Conservation (phyloP, 1,140 invertebrate species). For the Reticulitermes speratus region DNA sequence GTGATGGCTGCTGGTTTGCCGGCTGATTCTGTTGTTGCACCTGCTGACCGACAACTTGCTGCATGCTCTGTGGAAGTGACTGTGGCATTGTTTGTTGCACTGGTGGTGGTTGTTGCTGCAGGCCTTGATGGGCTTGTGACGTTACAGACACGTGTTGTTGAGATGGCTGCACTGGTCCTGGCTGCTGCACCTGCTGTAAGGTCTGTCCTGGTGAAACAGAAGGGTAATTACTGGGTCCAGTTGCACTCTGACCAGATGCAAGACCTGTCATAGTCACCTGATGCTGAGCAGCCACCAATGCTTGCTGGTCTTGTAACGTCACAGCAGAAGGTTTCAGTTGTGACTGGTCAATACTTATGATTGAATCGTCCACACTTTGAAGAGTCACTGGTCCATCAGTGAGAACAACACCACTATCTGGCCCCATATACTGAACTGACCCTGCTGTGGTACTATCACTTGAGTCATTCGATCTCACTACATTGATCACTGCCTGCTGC, state of each 20-base stretch:
- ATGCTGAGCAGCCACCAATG: background rate
- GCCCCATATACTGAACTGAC: conserved; percentile 20
- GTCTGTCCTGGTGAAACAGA: conserved; percentile 43
- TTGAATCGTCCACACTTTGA: conserved; percentile 28
- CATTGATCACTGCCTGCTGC: conserved; percentile 23
- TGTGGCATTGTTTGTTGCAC: conserved; percentile 25
- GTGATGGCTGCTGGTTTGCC: background rate
- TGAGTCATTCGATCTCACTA: background rate
- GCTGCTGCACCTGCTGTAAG: conserved; percentile 34
- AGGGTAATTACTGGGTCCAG: background rate
- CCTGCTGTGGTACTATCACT: conserved; percentile 15
- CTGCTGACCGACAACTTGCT: conserved; percentile 23
- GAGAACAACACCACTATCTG: conserved; percentile 28
- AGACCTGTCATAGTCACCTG: background rate
- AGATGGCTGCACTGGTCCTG: background rate
- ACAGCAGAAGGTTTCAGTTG: background rate
- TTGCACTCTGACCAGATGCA: conserved; percentile 11
- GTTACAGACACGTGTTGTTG: background rate
- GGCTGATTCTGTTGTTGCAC: conserved; percentile 18
- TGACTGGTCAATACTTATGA: background rate
- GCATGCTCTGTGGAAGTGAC: conserved; percentile 6
- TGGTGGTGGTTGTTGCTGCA: conserved; percentile 49
- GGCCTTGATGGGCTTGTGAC: conserved; percentile 48
- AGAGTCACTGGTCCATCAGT: conserved; percentile 7
- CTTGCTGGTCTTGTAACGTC: background rate